Conservation (phyloP, 2,888 invertebrate species). For the Busseola fusca region DNA sequence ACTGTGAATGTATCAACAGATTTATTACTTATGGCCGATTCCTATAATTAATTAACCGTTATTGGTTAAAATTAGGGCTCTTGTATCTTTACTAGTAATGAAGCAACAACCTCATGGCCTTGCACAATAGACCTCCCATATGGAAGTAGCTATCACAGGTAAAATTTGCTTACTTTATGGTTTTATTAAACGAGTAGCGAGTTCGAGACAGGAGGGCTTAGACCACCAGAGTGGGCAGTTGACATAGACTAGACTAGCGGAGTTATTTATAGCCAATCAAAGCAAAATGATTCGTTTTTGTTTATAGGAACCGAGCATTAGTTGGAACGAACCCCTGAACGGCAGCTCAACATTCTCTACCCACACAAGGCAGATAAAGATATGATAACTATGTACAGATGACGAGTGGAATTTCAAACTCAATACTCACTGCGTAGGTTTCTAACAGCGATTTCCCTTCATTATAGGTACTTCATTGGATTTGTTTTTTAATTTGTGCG, state of each 20-base stretch:
- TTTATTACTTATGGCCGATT: background rate
- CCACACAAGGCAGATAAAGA: background rate
- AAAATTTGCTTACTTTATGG: no score
- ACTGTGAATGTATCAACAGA: background rate
- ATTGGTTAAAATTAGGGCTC: background rate
- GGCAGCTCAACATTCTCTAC: slow-evolving; percentile 1
- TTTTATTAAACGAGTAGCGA: no score
- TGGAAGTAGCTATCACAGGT: background rate
- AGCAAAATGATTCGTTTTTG: background rate
- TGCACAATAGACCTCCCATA: background rate
- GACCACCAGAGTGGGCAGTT: no score
- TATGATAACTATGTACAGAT: background rate
- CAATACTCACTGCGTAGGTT: slow-evolving; percentile 7
- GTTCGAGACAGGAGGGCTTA: no score
- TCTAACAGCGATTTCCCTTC: background rate
- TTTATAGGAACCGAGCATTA: background rate
- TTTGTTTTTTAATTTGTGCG: slow-evolving; percentile 5
- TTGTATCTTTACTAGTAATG: background rate
- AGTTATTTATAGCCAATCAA: no score
- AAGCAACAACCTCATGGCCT: background rate
- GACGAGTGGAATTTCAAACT: background rate
- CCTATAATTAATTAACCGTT: background rate
- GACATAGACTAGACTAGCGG: no score
- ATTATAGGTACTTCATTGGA: background rate
- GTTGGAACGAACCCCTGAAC: background rate